Evolutionary conservation across 2,113 vertebrate species (phyloP), one percentile per base, ranked within the genome.

Genomic region (Caranx ignobilis): DNA sequence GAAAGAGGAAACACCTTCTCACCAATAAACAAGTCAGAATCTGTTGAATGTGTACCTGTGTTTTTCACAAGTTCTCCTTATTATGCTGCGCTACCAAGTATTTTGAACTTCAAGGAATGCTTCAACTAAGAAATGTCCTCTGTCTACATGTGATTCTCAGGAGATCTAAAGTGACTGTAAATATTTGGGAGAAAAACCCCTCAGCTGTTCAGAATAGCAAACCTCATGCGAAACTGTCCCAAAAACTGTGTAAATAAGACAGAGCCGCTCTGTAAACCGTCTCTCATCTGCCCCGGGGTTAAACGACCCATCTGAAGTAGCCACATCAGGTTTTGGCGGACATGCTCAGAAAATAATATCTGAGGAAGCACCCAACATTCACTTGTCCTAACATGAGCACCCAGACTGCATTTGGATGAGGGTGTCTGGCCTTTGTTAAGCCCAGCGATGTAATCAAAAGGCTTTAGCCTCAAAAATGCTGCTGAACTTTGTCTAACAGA

Each of bases 191-290:
- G 48, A 47, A 47, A 47, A 47, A 16, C 45, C 16, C 15, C 45
- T 5, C 5, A 3, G 45, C 45, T 47, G 45, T 16, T 47, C 9
- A 50, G 18, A 50, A 3, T n/a, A 50, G 18, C 48, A 50, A 50
- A 19, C 18, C 7, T n/a, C 8, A 6, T 3, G 4, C 43, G 31
- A 64, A 64, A n/a, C 26, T n/a, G 1, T 16, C 12, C 11, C 6
- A 6, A 19, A 41, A 43, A 52, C 70, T 62, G 75, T 79, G 31
- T 63, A 80, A 68, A 83, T 80, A 50, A 41, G 56, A 37, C 2
- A 6, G 37, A 32, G 11, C 6, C 2, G 65, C 10, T 41, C 31
- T 61, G 37, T 73, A 73, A 71, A 75, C 18, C 2, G 47, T 43
- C 5, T 18, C 35, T 39, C 62, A 37, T 39, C 39, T 0, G 2